These are phyloP conservation scores for Sminthurinus signatus DNA, from an alignment of 1,140 invertebrate genomes.

Conservation along the genomic window DNA sequence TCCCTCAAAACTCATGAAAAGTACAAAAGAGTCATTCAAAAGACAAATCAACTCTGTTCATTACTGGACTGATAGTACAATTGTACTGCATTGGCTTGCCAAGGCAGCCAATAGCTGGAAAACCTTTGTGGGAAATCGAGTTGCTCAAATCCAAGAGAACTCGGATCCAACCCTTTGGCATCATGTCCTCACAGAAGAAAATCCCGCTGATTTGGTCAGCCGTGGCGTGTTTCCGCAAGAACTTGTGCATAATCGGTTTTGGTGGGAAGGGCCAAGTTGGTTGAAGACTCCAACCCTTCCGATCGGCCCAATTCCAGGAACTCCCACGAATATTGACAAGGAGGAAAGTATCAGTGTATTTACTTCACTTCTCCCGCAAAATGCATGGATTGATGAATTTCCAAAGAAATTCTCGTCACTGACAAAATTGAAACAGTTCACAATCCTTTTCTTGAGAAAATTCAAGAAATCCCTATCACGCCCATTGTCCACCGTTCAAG, in stretches of 20 bases:
- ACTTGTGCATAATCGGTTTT: conserved; percentile 1
- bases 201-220: conserved; percentile 16
- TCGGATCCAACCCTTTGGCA: neutral
- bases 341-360: neutral
- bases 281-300: neutral
- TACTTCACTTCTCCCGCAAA: neutral
- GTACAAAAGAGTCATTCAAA: neutral
- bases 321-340: neutral
- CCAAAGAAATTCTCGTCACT: neutral
- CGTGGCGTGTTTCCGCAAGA: neutral
- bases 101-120: conserved; percentile 27
- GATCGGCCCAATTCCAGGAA: neutral
- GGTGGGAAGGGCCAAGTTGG: conserved; percentile 19
- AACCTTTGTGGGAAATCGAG: conserved; percentile 35
- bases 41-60: neutral
- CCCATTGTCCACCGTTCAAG: neutral
- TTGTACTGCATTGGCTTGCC: conserved; percentile 42
- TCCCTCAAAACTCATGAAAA: too few relatives aligned
- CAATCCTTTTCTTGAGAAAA: neutral
- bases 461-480: neutral
- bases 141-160: conserved; percentile 30
- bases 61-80: conserved; percentile 44
- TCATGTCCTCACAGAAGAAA: conserved; percentile 4
- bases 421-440: neutral
- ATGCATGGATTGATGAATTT: neutral